Evolutionary conservation across 2,888 invertebrate species (phyloP), one percentile per base, ranked within the genome.

Genomic region (Rhaphigaster nebulosa): DNA sequence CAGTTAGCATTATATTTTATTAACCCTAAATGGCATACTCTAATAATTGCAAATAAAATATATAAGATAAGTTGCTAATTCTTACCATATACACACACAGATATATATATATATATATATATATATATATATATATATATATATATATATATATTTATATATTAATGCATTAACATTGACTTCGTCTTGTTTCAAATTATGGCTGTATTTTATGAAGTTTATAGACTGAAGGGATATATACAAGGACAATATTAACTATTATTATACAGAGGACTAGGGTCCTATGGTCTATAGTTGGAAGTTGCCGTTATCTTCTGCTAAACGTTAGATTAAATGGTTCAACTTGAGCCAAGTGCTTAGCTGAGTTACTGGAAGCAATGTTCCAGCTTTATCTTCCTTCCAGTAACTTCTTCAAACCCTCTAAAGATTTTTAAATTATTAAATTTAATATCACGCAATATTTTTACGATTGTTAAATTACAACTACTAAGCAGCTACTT

Each of bases 251-350:
- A 38, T 76, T 10, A 38, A 76, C 70, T 20, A 76, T 38, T 34
- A 38, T 29, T 38, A 76, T 76, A 38, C 20, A 76, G 23, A 38
- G 34, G 70, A 76, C 20, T 76, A 3, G 20, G 3, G 70, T 76
- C 29, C 20, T 38, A 38, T 34, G 70, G 29, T 6, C 29, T 34
- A 70, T 70, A 38, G 70, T 76, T 76, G 20, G 70, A 38, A 76
- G 20, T 76, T 38, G 6, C 70, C 70, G 29, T 76, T 76, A 76
- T 76, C 70, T 38, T 76, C 70, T 38, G 70, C 38, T 76, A 76
- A 76, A 76, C 38, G 70, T 76, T 76, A 76, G 70, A 76, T 76
- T 76, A 76, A 76, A 76, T 76, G 70, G 70, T 76, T 76, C 38
- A 76, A 76, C 20, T 76, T 76, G 70, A 23, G 34, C 70, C 34